Percentiles rank a stretch among this genome's conserved stretches.
These are phyloP conservation scores for Hecatera dysodea DNA, from an alignment of 2,888 invertebrate species.

Conservation along the genomic window DNA sequence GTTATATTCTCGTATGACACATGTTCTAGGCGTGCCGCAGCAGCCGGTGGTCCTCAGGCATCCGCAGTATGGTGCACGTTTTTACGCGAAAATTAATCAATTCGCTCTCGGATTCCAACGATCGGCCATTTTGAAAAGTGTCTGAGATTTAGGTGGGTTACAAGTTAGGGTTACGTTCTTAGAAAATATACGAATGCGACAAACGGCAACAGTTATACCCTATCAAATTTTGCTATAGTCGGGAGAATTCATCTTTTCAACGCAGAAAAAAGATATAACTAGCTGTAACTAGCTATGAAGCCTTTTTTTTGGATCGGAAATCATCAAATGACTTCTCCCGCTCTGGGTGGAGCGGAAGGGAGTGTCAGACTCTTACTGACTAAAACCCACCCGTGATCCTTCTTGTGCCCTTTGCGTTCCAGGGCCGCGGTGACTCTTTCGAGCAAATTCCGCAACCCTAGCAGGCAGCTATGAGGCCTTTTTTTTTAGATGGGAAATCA, in stretches of 20 bases:
- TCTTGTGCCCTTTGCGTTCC: too few relatives aligned
- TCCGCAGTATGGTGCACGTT: conserved; percentile 65
- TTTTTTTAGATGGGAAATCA: too few relatives aligned
- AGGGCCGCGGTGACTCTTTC: too few relatives aligned
- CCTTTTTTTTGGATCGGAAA: too few relatives aligned
- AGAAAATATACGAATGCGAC: neutral
- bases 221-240: too few relatives aligned
- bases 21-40: conserved; percentile 43
- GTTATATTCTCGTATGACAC: conserved; percentile 26
- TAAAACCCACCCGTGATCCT: too few relatives aligned
- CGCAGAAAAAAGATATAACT: neutral
- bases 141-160: neutral
- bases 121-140: conserved; percentile 33
- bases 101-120: conserved; percentile 54
- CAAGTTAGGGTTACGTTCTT: neutral
- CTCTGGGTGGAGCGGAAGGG: too few relatives aligned
- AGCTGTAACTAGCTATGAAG: neutral
- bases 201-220: too few relatives aligned
- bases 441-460: too few relatives aligned
- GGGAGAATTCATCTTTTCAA: neutral
- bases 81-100: conserved; percentile 70
- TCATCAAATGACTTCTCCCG: too few relatives aligned
- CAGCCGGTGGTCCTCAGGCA: conserved; percentile 51
- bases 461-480: too few relatives aligned
- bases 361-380: too few relatives aligned